These are phyloP conservation scores for Sarcoramphus papa DNA, from an alignment of 2,797 vertebrate genomes.

Conservation along the genomic window DNA sequence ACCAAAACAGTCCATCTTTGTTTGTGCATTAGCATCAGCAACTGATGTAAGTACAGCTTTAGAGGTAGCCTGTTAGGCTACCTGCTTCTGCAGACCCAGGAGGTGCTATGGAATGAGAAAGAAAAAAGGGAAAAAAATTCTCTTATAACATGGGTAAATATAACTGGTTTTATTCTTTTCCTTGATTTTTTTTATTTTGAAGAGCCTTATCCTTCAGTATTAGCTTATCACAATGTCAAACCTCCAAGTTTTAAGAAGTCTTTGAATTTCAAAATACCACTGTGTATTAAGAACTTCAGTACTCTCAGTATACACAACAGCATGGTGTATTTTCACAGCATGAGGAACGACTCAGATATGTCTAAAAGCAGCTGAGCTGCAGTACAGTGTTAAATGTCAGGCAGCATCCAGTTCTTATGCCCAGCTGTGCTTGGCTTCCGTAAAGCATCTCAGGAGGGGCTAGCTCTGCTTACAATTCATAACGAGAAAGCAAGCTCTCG, in stretches of 20 bases:
- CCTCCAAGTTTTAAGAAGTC: not conserved
- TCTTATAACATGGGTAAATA: not conserved
- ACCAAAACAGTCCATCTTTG: conserved; percentile 58
- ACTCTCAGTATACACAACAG: not conserved
- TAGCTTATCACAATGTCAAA: not conserved
- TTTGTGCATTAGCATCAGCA: conserved; percentile 6
- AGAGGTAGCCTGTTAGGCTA: conserved; percentile 28
- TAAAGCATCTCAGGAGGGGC: not conserved
- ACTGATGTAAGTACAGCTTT: not conserved
- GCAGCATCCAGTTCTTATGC: not conserved
- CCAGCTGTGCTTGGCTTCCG: not conserved
- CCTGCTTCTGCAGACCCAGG: conserved; percentile 22
- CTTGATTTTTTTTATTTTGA: not conserved
- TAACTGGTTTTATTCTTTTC: not conserved
- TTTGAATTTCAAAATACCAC: not conserved
- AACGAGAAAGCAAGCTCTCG: not conserved
- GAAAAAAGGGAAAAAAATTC: not conserved
- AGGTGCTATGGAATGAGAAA: not conserved
- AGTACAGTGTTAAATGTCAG: not conserved
- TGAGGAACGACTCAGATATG: not conserved
- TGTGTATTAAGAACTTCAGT: not conserved
- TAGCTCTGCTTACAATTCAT: not conserved
- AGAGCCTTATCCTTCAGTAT: not conserved
- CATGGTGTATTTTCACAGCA: not conserved
- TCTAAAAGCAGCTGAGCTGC: not conserved